These are phyloP conservation scores for Diorhabda sublineata DNA, from an alignment of 1,140 invertebrate genomes.

Conservation along the genomic window DNA sequence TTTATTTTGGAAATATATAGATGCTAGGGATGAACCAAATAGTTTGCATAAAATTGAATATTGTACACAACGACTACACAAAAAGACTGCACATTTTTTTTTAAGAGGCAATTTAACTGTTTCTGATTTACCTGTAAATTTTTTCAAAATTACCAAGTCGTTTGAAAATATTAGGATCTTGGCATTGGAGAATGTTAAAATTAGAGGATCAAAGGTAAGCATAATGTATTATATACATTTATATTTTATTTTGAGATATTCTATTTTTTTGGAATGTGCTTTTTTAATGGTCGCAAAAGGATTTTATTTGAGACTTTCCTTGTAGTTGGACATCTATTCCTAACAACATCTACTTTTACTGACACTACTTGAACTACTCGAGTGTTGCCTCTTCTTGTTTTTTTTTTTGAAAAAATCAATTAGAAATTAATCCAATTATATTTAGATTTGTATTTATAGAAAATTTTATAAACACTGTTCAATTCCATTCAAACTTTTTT, in stretches of 20 bases:
- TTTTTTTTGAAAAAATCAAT: too few species aligned
- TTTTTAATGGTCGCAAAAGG: slow-evolving; percentile 13
- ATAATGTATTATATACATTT: slow-evolving; percentile 1
- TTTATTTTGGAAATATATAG: slow-evolving; percentile 33
- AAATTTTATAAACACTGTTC: too few species aligned
- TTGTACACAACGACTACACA: slow-evolving; percentile 24
- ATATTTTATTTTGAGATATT: slow-evolving; percentile 1
- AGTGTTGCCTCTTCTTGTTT: background rate
- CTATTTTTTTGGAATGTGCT: background rate
- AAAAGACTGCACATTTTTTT: slow-evolving; percentile 29
- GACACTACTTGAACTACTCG: too few species aligned
- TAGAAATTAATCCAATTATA: too few species aligned
- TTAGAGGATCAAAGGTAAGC: slow-evolving; percentile 28
- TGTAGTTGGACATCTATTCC: background rate
- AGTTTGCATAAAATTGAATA: slow-evolving; percentile 30
- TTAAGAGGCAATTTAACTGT: slow-evolving; percentile 27
- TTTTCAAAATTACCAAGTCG: slow-evolving; percentile 9
- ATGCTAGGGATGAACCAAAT: slow-evolving; percentile 30
- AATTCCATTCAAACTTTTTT: background rate
- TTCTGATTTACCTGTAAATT: slow-evolving; percentile 19
- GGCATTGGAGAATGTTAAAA: slow-evolving; percentile 34
- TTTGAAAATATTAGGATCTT: slow-evolving; percentile 32
- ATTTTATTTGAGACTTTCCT: slow-evolving; percentile 9
- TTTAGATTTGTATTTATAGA: too few species aligned
- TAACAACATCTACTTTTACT: background rate